Percentiles rank a stretch among this genome's conserved stretches.
These are phyloP conservation scores for Hystrix cristata DNA, from an alignment of 2,113 vertebrate genomes.

Conservation along the genomic window DNA sequence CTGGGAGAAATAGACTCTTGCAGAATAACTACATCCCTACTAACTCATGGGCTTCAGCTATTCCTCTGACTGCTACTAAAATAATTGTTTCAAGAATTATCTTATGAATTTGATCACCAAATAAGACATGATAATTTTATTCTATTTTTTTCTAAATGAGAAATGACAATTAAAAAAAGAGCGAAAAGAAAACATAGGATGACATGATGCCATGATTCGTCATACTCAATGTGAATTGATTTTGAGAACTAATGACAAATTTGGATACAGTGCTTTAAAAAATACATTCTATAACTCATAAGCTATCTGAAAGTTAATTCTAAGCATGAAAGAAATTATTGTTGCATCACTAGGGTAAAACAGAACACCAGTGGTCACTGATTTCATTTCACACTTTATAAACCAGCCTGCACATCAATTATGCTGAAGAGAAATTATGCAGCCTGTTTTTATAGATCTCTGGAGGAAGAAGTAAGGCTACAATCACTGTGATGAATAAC, in stretches of 20 bases:
- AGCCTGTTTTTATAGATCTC: background rate
- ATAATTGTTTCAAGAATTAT: conserved; percentile 53
- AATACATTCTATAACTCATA: background rate
- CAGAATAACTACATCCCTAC: conserved; percentile 5
- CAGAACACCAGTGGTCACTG: background rate
- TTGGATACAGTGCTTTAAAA: conserved; percentile 45
- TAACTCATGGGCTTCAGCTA: background rate
- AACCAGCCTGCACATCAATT: background rate
- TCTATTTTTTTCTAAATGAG: conserved; percentile 30
- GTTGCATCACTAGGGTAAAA: background rate
- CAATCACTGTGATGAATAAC: background rate
- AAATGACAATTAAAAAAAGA: conserved; percentile 38
- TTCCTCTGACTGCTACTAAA: conserved; percentile 27
- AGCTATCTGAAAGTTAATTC: conserved; percentile 43
- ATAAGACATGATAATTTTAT: conserved; percentile 5
- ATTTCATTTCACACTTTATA: conserved; percentile 54
- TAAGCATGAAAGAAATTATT: conserved; percentile 36
- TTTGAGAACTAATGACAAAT: conserved; percentile 60
- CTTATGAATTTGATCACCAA: conserved; percentile 32
- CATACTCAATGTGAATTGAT: background rate
- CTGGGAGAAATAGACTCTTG: background rate
- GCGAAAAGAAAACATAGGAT: background rate
- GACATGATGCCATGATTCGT: conserved; percentile 23
- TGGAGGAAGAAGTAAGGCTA: background rate
- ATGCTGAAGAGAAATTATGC: background rate